Evolutionary conservation across 2,888 invertebrate species (phyloP), one percentile per base, ranked within the genome.

Genomic region (Zaprionus obscuricornis): DNA sequence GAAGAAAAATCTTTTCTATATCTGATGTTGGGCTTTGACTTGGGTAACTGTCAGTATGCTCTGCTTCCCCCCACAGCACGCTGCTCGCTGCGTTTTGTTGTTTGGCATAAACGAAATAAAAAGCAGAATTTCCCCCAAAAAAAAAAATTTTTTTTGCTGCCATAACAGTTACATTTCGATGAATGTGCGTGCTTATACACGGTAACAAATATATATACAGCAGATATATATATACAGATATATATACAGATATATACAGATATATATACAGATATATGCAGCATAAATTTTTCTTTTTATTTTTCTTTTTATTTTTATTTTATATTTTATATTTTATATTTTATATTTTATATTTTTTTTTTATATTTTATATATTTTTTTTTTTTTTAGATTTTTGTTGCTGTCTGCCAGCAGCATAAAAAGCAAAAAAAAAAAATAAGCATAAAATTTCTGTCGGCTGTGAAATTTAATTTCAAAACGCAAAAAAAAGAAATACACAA

Each of bases 401-500:
- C 7, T 27, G 14, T 24, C 2, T 7, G 10, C 4, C 22, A 7
- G 22, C 20, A 22, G n/a, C 11, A 29, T 34, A 46, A 40, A 51
- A 14, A 8, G 5, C 24, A 6, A 6, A 7, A 26, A 14, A 8
- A 34, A n/a, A 2, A 34, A 27, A 18, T 3, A 11, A 14, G 39
- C 20, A 64, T 31, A 64, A 64, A 55, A 62, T 45, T 66, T 69
- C 46, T 69, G 66, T n/a, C 34, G 58, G 43, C 69, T 62, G 67
- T 62, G 63, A 74, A 81, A 82, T 82, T 85, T 82, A 85, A 82
- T 82, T 85, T 82, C n/a, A n/a, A n/a, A n/a, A n/a, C n/a, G n/a
- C n/a, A n/a, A n/a, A n/a, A n/a, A n/a, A n/a, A n/a, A n/a, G n/a
- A 73, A 85, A 82, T 75, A 82, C 75, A 78, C 73, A 74, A 85